A percentile compares a stretch with the other conserved stretches of the same genome.
phyloP scores from a whole-genome alignment of 2,113 vertebrate genomes.

The Arothron firmamentum region DNA sequence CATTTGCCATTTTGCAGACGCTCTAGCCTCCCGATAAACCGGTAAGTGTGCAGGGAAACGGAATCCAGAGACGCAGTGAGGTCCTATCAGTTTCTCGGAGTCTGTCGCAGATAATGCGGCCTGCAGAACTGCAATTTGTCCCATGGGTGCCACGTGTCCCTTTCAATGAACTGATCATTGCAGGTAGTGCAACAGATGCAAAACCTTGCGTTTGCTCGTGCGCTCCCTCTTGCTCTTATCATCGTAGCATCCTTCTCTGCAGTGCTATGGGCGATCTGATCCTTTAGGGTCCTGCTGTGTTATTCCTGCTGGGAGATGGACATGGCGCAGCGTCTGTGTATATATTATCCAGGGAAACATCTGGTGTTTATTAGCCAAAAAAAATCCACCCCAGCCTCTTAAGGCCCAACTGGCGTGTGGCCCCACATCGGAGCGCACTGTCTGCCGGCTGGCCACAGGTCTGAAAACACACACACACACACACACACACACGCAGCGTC shows the following conservation, averaged over 20 bases:
- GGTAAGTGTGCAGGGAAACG: slow-evolving; percentile 69
- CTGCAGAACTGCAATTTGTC: slow-evolving; percentile 55
- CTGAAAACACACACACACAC: slow-evolving; percentile 25
- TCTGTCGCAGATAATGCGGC: slow-evolving; percentile 72
- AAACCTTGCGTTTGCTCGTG: slow-evolving; percentile 21
- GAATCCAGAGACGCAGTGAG: slow-evolving; percentile 67
- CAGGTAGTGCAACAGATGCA: slow-evolving; percentile 45
- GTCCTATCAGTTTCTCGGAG: slow-evolving; percentile 72
- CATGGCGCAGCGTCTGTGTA: slow-evolving; percentile 68
- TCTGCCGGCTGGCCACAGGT: slow-evolving; percentile 49
- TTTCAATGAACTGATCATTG: slow-evolving; percentile 46
- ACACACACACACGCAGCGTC: slow-evolving; percentile 40
- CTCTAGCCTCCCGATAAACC: slow-evolving; percentile 72
- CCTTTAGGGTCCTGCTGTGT: slow-evolving; percentile 43
- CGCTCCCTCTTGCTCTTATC: slow-evolving; percentile 4
- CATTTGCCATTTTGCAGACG: slow-evolving; percentile 66
- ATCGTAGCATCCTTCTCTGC: too few species aligned
- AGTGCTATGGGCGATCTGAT: not conserved
- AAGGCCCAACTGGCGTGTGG: slow-evolving; percentile 68
- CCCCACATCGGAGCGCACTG: slow-evolving; percentile 56
- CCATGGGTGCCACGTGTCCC: slow-evolving; percentile 27
- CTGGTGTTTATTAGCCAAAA: slow-evolving; percentile 78
- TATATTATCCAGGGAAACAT: slow-evolving; percentile 74
- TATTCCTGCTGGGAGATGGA: slow-evolving; percentile 63
- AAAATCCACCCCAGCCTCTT: slow-evolving; percentile 63